phyloP scores from a whole-genome alignment of 2,888 invertebrate species.

The Rotaria sp. region DNA sequence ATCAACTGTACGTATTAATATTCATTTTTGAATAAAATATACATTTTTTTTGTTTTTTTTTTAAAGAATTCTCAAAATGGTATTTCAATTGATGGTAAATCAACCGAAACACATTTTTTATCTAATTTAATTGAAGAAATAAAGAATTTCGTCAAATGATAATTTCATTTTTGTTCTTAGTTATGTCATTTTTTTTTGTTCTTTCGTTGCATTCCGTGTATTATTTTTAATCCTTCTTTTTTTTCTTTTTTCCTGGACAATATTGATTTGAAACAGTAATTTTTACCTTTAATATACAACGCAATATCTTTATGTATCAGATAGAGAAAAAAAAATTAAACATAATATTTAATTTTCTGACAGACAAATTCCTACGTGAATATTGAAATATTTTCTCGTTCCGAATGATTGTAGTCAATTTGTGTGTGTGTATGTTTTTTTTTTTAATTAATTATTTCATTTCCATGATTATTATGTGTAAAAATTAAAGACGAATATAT shows the following conservation, averaged over 20 bases:
- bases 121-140: slow-evolving; percentile 12
- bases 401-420: slow-evolving; percentile 28
- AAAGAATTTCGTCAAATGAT: background rate
- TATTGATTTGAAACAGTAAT: background rate
- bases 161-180: background rate
- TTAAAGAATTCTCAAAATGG: background rate
- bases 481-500: background rate
- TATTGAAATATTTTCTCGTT: background rate
- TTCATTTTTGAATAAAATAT: background rate
- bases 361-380: background rate
- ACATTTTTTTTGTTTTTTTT: background rate
- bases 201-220: background rate
- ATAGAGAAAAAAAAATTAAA: background rate
- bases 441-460: background rate
- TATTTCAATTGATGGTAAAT: slow-evolving; percentile 2
- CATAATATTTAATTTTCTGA: background rate
- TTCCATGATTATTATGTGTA: background rate
- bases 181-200: background rate
- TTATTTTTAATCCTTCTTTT: background rate
- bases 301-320: slow-evolving; percentile 3
- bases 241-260: background rate
- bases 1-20: background rate
- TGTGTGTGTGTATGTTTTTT: background rate
- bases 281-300: background rate
- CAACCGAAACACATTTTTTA: slow-evolving; percentile 4